Evolutionary conservation across 1,140 invertebrate species (phyloP).

Genomic region (Sarcophaga bullata): DNA sequence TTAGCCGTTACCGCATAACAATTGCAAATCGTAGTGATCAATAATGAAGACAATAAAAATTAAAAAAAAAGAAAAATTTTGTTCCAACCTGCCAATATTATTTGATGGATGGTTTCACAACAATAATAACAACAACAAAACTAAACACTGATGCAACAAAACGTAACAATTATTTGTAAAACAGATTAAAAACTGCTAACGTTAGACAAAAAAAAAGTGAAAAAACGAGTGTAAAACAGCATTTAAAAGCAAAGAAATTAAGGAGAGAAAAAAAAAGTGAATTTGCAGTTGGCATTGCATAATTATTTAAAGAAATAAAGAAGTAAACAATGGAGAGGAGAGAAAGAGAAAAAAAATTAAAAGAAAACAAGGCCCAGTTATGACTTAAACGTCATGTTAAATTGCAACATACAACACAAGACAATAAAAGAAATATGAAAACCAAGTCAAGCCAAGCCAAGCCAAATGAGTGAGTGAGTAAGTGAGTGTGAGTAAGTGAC

Average conservation of each 20-base stretch:
- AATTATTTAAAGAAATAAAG: too few species aligned
- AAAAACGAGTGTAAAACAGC: not conserved
- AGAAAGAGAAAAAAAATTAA: too few species aligned
- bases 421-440: not conserved
- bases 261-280: too few species aligned
- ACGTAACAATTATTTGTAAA: not conserved
- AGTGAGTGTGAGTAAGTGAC: too few species aligned
- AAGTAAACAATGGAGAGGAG: too few species aligned
- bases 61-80: not conserved
- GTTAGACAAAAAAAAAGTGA: too few species aligned
- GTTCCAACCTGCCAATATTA: not conserved
- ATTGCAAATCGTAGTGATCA: not conserved
- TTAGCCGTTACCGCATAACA: not conserved
- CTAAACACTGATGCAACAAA: not conserved
- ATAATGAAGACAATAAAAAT: not conserved
- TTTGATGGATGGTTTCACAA: conserved; percentile 4
- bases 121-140: not conserved
- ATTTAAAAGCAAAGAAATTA: too few species aligned
- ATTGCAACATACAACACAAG: not conserved
- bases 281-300: too few species aligned
- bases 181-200: not conserved
- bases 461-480: too few species aligned
- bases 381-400: not conserved
- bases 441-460: too few species aligned
- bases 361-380: not conserved